Conservation (phyloP, 92 coral and sea anemone species). For the Palythoa caribaeorum region DNA sequence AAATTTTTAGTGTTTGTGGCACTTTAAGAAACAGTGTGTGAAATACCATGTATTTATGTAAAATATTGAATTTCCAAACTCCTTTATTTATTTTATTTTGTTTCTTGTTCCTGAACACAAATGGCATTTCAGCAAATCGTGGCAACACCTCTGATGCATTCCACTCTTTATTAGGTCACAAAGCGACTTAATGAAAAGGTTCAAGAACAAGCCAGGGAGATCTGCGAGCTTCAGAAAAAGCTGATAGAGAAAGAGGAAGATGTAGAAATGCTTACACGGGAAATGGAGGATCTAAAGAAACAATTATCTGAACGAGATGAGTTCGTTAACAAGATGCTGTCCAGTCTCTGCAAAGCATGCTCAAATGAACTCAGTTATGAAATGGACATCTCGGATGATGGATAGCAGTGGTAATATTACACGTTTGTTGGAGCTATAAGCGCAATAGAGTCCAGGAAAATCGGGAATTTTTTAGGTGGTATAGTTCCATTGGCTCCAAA, state of each 20-base stretch:
- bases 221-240: slow-evolving; percentile 73
- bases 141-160: background rate
- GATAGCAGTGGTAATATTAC: slow-evolving; percentile 16
- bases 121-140: background rate
- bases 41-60: background rate
- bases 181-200: slow-evolving; percentile 75
- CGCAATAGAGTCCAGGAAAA: background rate
- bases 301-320: slow-evolving; percentile 78
- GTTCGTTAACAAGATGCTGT: slow-evolving; percentile 62
- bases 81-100: background rate
- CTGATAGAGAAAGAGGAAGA: slow-evolving; percentile 76
- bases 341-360: slow-evolving; percentile 70
- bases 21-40: too few relatives aligned
- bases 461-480: background rate
- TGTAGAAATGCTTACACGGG: slow-evolving; percentile 63
- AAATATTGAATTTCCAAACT: background rate
- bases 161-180: slow-evolving; percentile 39
- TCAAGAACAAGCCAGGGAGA: slow-evolving; percentile 76
- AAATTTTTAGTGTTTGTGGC: too few relatives aligned
- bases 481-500: background rate
- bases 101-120: background rate
- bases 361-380: slow-evolving; percentile 43
- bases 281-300: slow-evolving; percentile 68
- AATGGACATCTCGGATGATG: slow-evolving; percentile 60
- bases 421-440: background rate